Evolutionary conservation across 2,888 invertebrate genomes (phyloP), one percentile per base, ranked within the genome.

Genomic region (Protophormia terraenovae): DNA sequence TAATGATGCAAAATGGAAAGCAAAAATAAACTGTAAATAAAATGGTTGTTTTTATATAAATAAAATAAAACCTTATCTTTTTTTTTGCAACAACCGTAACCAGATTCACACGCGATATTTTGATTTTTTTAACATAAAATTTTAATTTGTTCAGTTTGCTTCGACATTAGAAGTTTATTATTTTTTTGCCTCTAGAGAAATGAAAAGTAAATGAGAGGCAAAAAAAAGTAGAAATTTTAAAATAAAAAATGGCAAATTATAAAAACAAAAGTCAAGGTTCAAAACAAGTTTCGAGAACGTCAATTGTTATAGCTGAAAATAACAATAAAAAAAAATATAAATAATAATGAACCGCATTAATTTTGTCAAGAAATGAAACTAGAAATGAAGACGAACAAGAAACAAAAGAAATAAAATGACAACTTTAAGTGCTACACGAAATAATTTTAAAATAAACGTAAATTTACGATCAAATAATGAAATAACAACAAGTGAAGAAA

Each of bases 221-320:
- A 53, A 19, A 45, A 71, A 12, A 69, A 64, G 10, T 58, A 76
- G 67, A 73, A 62, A 78, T 83, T 71, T 62, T 14, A 71, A 84
- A 81, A 41, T 55, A 60, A 64, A 45, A 62, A 73, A 58, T 35
- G 5, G 4, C 38, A 50, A 75, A 41, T 38, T 71, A 64, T 76
- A 53, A 82, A 78, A 58, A 55, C 55, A 81, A 78, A 86, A 84
- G 86, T 77, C 85, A 86, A 83, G 83, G 83, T 82, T 76, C 53
- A 53, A 76, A 77, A 81, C 77, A 77, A 73, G 73, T 77, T 84
- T 67, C 38, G 41, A 84, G 53, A 81, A 81, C 64, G 47, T 47
- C 69, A 84, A 71, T 79, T 82, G 76, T 55, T 71, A 73, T 24
- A 62, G 35, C 6, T 29, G n/a, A 38, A 7, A 45, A 16, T 7